Conservation (phyloP, 1,140 invertebrate genomes). For the Nasonia vitripennis region DNA sequence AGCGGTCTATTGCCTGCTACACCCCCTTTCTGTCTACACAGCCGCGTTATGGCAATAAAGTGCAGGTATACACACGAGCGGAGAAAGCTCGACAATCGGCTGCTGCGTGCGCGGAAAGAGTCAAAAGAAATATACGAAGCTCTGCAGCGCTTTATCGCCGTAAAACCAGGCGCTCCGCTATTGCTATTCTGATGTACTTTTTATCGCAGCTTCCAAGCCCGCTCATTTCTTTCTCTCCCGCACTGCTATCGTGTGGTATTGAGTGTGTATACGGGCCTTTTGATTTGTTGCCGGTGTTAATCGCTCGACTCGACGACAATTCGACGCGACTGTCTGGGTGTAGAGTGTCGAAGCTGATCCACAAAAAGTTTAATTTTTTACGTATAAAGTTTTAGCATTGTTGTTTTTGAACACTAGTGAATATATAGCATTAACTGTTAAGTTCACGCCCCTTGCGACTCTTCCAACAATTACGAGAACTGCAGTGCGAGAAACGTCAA, state of each 20-base stretch:
- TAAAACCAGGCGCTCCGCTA: background rate
- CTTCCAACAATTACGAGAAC: background rate
- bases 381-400: too few species aligned
- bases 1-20: background rate
- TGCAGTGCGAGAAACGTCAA: background rate
- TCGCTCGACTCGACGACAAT: background rate
- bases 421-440: background rate
- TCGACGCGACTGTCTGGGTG: too few species aligned
- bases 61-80: background rate
- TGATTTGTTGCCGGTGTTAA: background rate
- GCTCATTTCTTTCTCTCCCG: background rate
- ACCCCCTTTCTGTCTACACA: too few species aligned
- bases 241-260: background rate
- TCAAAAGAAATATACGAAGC: background rate
- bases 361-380: too few species aligned
- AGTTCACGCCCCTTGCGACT: background rate
- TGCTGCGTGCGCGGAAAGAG: background rate
- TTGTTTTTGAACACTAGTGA: too few species aligned
- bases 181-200: background rate
- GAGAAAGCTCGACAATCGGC: slow-evolving; percentile 9
- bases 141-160: background rate
- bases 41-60: background rate
- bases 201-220: background rate
- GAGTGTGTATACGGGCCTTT: background rate
- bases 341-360: too few species aligned